Evolutionary conservation across 2,113 vertebrate species (phyloP).

Genomic region (Leptobrachium leishanense): DNA sequence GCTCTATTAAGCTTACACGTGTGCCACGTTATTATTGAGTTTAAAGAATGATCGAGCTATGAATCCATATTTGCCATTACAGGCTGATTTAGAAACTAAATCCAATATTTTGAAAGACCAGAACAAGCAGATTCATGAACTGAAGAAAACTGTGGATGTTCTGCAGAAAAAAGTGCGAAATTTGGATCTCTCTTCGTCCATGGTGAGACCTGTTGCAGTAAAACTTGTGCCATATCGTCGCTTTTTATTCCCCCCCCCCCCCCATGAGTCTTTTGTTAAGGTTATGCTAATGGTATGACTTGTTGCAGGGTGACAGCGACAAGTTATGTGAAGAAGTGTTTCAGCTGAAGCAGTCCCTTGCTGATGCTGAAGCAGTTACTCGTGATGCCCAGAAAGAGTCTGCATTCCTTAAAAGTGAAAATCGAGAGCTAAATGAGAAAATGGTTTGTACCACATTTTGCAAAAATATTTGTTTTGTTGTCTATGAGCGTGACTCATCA

Average conservation of each 20-base stretch:
- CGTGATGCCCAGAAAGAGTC: conserved; percentile 87
- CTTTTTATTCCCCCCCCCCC: too few species aligned
- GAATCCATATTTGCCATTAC: conserved; percentile 11
- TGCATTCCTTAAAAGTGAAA: conserved; percentile 82
- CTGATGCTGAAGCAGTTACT: conserved; percentile 79
- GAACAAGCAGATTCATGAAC: conserved; percentile 65
- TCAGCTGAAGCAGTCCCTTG: conserved; percentile 76
- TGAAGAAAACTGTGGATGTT: conserved; percentile 66
- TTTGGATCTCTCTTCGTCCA: conserved; percentile 46
- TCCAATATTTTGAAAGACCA: conserved; percentile 72
- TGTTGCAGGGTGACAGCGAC: conserved; percentile 66
- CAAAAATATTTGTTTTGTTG: too few species aligned
- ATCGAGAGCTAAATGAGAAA: conserved; percentile 76
- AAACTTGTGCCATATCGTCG: background rate
- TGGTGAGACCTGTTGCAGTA: conserved; percentile 55
- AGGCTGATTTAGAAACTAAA: conserved; percentile 72
- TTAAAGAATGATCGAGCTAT: too few species aligned
- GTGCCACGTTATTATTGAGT: too few species aligned
- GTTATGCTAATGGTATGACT: background rate
- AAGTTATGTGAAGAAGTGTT: conserved; percentile 75
- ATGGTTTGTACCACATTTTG: conserved; percentile 63
- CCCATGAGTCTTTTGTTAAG: background rate
- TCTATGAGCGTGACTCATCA: too few species aligned
- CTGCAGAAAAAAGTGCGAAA: conserved; percentile 55
- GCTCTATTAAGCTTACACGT: too few species aligned